These are phyloP conservation scores for Colius striatus DNA, from an alignment of 2,113 vertebrate genomes.

Conservation along the genomic window DNA sequence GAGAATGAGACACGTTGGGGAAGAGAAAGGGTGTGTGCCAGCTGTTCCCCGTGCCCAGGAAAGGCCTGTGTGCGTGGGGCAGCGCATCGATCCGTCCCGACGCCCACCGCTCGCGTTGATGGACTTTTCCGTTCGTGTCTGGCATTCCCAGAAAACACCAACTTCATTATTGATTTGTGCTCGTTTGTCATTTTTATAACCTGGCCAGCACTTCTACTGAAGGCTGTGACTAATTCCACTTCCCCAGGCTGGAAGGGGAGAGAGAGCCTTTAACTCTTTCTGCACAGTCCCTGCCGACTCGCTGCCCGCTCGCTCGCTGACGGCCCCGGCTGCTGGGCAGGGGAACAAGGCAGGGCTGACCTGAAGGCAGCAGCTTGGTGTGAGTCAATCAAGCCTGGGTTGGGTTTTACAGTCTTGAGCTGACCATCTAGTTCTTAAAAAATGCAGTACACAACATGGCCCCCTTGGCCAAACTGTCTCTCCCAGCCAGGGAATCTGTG, in stretches of 20 bases:
- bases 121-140: background rate
- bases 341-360: background rate
- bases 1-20: accelerated
- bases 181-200: constrained; percentile 67
- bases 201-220: constrained; percentile 50
- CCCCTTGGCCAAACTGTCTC: accelerated
- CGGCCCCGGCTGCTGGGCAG: background rate
- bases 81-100: background rate
- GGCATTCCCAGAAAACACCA: constrained; percentile 58
- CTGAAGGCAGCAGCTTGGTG: background rate
- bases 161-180: constrained; percentile 44
- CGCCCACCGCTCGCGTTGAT: background rate
- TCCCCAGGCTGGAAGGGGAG: background rate
- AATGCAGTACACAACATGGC: background rate
- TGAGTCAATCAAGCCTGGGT: accelerated
- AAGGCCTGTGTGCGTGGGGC: background rate
- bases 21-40: background rate
- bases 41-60: accelerated
- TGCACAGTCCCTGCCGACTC: background rate
- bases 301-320: background rate
- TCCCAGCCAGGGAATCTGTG: background rate
- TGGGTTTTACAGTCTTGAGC: background rate
- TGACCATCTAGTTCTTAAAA: too few relatives aligned
- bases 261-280: constrained; percentile 43
- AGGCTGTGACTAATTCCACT: constrained; percentile 63